Evolutionary conservation across 1,140 invertebrate species (phyloP).

Genomic region (Zaprionus kolodkinae): DNA sequence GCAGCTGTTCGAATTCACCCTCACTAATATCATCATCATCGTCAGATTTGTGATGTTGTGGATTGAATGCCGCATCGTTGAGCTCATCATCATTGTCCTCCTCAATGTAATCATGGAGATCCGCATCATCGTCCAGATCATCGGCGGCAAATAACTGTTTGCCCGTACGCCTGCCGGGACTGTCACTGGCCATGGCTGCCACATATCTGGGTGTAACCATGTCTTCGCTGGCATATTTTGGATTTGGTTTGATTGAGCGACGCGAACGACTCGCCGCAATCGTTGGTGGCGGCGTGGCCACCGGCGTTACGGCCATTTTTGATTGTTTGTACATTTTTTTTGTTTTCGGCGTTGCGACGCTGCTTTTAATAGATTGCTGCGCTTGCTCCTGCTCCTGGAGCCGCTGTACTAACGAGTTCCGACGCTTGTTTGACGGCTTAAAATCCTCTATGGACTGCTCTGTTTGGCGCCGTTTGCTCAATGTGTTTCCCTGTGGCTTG

Average conservation of each 20-base stretch:
- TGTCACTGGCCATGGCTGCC: slow-evolving; percentile 22
- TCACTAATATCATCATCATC: slow-evolving; percentile 72
- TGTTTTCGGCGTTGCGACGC: slow-evolving; percentile 11
- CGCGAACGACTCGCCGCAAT: slow-evolving; percentile 76
- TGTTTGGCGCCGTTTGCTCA: slow-evolving; percentile 4
- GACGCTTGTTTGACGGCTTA: slow-evolving; percentile 15
- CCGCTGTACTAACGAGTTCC: slow-evolving; percentile 28
- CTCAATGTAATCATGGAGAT: slow-evolving; percentile 35
- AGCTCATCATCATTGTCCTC: slow-evolving; percentile 64
- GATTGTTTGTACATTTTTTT: slow-evolving; percentile 63
- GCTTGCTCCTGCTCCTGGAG: not conserved
- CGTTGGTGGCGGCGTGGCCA: slow-evolving; percentile 61
- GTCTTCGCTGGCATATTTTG: slow-evolving; percentile 80
- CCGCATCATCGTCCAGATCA: slow-evolving; percentile 59
- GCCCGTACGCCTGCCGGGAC: slow-evolving; percentile 9
- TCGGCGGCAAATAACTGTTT: slow-evolving; percentile 57
- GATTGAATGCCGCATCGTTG: slow-evolving; percentile 65
- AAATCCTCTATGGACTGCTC: not conserved
- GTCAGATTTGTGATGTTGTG: slow-evolving; percentile 70
- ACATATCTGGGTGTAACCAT: slow-evolving; percentile 77
- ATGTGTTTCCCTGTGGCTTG: not conserved
- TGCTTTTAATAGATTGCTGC: not conserved
- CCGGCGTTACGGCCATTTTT: slow-evolving; percentile 17
- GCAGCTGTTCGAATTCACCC: slow-evolving; percentile 55
- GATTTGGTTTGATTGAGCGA: slow-evolving; percentile 83